These are phyloP conservation scores for Potorous gilbertii DNA, from an alignment of 2,797 vertebrate species.

Conservation along the genomic window DNA sequence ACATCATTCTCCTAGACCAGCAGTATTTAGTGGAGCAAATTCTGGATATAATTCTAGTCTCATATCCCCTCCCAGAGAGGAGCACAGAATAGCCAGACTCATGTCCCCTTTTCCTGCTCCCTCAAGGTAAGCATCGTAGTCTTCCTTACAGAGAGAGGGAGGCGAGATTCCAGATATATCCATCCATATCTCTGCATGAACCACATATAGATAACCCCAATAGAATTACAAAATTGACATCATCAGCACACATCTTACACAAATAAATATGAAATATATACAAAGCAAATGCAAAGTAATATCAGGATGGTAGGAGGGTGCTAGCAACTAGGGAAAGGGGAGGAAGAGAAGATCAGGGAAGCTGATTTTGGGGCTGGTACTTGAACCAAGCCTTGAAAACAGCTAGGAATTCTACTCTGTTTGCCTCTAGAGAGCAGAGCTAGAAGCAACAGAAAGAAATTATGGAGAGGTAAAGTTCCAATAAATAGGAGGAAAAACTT, in stretches of 20 bases:
- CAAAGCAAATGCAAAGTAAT: not conserved
- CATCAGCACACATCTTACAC: not conserved
- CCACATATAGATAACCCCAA: not conserved
- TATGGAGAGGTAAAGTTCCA: not conserved
- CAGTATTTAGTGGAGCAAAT: not conserved
- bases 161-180: not conserved
- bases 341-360: not conserved
- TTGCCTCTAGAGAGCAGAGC: not conserved
- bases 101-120: not conserved
- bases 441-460: not conserved
- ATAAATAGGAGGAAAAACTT: not conserved
- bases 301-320: not conserved
- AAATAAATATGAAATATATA: not conserved
- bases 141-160: not conserved
- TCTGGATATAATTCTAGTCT: not conserved
- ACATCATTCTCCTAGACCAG: not conserved
- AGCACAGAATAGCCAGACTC: not conserved
- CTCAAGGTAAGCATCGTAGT: not conserved
- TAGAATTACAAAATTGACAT: not conserved
- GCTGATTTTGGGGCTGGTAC: not conserved
- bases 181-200: not conserved
- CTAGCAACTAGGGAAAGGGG: not conserved
- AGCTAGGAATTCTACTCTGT: not conserved
- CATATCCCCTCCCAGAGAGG: not conserved
- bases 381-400: not conserved